Evolutionary conservation across 2,113 vertebrate species (phyloP).

Genomic region (Chionodraco myersi): DNA sequence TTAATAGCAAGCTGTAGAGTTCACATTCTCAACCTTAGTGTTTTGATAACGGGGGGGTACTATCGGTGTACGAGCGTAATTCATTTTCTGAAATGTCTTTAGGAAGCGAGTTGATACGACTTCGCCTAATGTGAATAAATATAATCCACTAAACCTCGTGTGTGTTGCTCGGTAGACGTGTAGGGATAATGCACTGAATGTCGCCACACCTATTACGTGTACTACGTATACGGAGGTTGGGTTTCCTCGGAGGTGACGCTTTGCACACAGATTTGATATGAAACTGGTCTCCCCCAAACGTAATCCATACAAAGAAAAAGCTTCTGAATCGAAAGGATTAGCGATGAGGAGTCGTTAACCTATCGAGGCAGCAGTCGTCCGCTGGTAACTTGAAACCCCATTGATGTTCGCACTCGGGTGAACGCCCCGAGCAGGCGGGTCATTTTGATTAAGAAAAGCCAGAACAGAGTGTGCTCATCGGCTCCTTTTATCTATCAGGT

Average conservation of each 20-base stretch:
- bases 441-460: neutral
- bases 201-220: neutral
- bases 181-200: neutral
- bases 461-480: neutral
- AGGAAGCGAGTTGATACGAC: neutral
- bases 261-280: neutral
- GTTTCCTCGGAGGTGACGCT: neutral
- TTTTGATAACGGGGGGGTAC: conserved; percentile 34
- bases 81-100: neutral
- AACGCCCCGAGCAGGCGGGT: neutral
- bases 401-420: neutral
- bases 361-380: neutral
- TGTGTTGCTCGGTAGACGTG: neutral
- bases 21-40: conserved; percentile 50
- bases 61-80: neutral
- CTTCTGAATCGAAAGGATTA: neutral
- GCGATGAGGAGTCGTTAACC: neutral
- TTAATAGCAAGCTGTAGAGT: conserved; percentile 31
- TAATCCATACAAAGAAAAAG: neutral
- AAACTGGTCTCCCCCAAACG: neutral
- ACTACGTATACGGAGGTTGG: neutral
- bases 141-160: neutral
- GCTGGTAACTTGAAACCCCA: neutral
- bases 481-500: neutral
- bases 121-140: neutral